Conservation (phyloP, 92 coral and sea anemone species). For the Epizoanthus stellaris region DNA sequence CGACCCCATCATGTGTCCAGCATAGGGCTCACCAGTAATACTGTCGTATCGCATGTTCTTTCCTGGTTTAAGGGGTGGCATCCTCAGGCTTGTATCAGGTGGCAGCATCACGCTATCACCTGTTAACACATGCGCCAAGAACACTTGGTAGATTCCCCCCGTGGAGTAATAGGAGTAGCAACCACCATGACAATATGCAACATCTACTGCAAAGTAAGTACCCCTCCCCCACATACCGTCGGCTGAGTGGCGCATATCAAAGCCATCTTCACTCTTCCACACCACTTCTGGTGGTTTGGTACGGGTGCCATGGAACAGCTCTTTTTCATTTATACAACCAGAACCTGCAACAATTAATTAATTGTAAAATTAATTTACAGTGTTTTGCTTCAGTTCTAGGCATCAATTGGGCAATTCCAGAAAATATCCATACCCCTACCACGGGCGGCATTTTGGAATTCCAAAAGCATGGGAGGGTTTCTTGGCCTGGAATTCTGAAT, state of each 20-base stretch:
- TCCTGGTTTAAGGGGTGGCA: slow-evolving; percentile 63
- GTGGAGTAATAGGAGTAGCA: slow-evolving; percentile 22
- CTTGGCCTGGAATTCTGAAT: too few relatives aligned
- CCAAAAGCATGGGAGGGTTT: too few relatives aligned
- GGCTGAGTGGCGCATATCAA: slow-evolving; percentile 84
- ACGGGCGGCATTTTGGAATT: too few relatives aligned
- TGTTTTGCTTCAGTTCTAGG: too few relatives aligned
- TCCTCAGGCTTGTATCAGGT: slow-evolving; percentile 48
- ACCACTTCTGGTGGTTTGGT: slow-evolving; percentile 56
- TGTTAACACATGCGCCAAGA: slow-evolving; percentile 81
- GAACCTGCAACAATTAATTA: slow-evolving; percentile 26
- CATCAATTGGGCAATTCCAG: too few relatives aligned
- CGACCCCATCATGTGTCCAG: slow-evolving; percentile 12
- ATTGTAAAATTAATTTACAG: too few relatives aligned
- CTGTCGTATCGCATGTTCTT: slow-evolving; percentile 76
- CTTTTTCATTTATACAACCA: slow-evolving; percentile 65
- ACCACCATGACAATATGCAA: slow-evolving; percentile 68
- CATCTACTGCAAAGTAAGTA: slow-evolving; percentile 78
- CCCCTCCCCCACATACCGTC: slow-evolving; percentile 90
- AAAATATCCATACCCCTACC: too few relatives aligned
- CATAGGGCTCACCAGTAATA: slow-evolving; percentile 59
- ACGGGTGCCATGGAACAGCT: slow-evolving; percentile 84
- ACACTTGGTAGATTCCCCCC: slow-evolving; percentile 49
- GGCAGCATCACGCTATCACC: slow-evolving; percentile 62
- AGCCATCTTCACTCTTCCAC: slow-evolving; percentile 86